A percentile compares a stretch with the other conserved stretches of the same genome.
Evolutionary conservation across 2,888 invertebrate genomes (phyloP).

Genomic region (Cordilura impudica): DNA sequence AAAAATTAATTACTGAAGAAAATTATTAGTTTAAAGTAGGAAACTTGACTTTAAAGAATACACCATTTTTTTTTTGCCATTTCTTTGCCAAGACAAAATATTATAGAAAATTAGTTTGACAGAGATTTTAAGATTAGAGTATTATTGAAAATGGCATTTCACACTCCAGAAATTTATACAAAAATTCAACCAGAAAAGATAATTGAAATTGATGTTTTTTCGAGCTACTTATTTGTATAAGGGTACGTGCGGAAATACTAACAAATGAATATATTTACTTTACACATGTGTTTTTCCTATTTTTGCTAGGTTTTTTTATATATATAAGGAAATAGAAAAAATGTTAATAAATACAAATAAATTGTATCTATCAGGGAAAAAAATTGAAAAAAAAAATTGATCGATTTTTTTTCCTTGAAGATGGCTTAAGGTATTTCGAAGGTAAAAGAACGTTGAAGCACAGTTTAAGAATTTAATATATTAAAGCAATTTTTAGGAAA

Average conservation of each 20-base stretch:
- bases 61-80: slow-evolving; percentile 64
- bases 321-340: slow-evolving; percentile 18
- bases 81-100: slow-evolving; percentile 76
- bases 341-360: background rate
- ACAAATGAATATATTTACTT: slow-evolving; percentile 49
- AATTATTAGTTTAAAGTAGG: slow-evolving; percentile 33
- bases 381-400: slow-evolving; percentile 26
- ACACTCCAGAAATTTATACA: no score
- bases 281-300: slow-evolving; percentile 40
- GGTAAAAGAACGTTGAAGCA: slow-evolving; percentile 46
- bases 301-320: background rate
- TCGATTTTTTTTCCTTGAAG: slow-evolving; percentile 42
- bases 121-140: slow-evolving; percentile 67
- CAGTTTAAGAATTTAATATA: no score
- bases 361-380: slow-evolving; percentile 6
- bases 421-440: slow-evolving; percentile 36
- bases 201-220: slow-evolving; percentile 75
- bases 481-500: no score
- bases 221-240: background rate
- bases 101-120: slow-evolving; percentile 76
- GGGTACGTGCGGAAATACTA: slow-evolving; percentile 45
- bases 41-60: slow-evolving; percentile 56
- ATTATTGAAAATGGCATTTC: slow-evolving; percentile 65
- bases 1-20: no score
- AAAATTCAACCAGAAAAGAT: slow-evolving; percentile 65